Evolutionary conservation across 2,797 vertebrate genomes (phyloP).

Genomic region (Arrhamphus sclerolepis): DNA sequence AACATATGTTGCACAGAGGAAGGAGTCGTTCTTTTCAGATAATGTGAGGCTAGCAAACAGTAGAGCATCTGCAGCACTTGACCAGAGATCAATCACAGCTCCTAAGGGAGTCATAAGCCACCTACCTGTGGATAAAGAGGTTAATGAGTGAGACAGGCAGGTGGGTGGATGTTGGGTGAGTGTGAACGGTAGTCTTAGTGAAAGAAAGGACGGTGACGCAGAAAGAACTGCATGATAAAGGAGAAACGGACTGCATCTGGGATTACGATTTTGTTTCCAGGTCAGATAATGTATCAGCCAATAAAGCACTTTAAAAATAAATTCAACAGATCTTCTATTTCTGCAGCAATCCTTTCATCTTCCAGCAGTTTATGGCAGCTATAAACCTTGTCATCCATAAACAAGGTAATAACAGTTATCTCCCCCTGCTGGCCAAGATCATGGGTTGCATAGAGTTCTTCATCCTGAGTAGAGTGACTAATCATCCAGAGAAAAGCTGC

Average conservation of each 20-base stretch:
- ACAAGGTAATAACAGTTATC: constrained; percentile 47
- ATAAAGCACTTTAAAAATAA: constrained; percentile 13
- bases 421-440: constrained; percentile 63
- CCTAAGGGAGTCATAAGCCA: constrained; percentile 43
- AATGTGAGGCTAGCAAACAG: constrained; percentile 29
- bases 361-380: constrained; percentile 30
- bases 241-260: constrained; percentile 15
- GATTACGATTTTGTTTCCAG: not conserved
- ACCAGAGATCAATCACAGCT: constrained; percentile 60
- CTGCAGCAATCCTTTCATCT: constrained; percentile 26
- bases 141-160: constrained; percentile 24
- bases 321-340: constrained; percentile 21
- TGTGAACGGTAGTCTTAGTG: constrained; percentile 24
- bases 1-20: constrained; percentile 8
- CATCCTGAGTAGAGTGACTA: not conserved
- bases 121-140: constrained; percentile 37
- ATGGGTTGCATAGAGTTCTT: constrained; percentile 24
- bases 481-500: not conserved
- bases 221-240: constrained; percentile 17
- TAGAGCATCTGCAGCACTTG: constrained; percentile 41
- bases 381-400: constrained; percentile 41
- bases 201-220: constrained; percentile 26
- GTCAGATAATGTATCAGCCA: constrained; percentile 1
- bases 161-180: constrained; percentile 25
- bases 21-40: constrained; percentile 3